Evolutionary conservation across 2,888 invertebrate genomes (phyloP).

Genomic region (Hypena proboscidalis): DNA sequence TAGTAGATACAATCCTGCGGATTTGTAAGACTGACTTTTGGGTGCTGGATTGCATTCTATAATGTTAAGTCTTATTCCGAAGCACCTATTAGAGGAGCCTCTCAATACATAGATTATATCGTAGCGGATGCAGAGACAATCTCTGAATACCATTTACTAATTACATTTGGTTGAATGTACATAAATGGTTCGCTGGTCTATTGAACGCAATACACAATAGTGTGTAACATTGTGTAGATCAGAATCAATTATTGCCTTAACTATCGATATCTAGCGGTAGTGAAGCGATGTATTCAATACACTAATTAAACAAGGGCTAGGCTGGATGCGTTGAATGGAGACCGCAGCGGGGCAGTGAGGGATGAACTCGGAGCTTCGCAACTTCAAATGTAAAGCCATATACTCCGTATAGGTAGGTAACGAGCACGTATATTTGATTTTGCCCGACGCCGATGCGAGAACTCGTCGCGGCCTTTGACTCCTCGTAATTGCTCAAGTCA

Average conservation of each 20-base stretch:
- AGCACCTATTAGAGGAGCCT: too few relatives aligned
- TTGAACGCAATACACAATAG: not conserved
- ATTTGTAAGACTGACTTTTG: too few relatives aligned
- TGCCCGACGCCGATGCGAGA: not conserved
- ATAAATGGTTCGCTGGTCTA: too few relatives aligned
- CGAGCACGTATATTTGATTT: not conserved
- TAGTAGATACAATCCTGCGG: too few relatives aligned
- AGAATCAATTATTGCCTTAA: not conserved
- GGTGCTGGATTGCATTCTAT: too few relatives aligned
- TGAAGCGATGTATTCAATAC: constrained; percentile 1
- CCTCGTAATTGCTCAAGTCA: not conserved
- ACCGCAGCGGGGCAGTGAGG: not conserved
- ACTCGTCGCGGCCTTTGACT: not conserved
- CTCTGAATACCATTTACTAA: too few relatives aligned
- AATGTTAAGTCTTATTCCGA: too few relatives aligned
- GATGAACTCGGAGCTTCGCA: not conserved
- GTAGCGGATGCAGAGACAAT: too few relatives aligned
- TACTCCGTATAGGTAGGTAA: too few relatives aligned
- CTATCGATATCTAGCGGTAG: not conserved
- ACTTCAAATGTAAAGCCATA: not conserved
- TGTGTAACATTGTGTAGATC: not conserved
- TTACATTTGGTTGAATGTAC: too few relatives aligned
- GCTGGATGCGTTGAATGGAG: constrained; percentile 1
- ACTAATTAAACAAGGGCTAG: constrained; percentile 6
- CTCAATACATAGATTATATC: too few relatives aligned